These are phyloP conservation scores for Ctena decussata DNA, from an alignment of 2,888 invertebrate genomes.

Conservation along the genomic window DNA sequence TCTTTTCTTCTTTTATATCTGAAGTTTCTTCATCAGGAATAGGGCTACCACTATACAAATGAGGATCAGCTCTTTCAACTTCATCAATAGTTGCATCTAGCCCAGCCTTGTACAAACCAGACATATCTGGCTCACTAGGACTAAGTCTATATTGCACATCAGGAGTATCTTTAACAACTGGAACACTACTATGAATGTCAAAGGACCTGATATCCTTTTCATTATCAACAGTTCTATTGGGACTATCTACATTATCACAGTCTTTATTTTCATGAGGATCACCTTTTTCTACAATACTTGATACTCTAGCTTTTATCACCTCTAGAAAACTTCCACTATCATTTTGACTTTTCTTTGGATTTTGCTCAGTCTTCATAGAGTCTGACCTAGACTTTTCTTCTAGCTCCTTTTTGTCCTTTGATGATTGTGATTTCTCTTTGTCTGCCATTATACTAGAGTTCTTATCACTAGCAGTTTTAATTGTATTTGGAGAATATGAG, in stretches of 20 bases:
- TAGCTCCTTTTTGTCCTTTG: too few relatives aligned
- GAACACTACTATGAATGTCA: not conserved
- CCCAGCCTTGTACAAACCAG: not conserved
- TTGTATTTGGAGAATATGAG: not conserved
- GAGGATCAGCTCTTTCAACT: not conserved
- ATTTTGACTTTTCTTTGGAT: too few relatives aligned
- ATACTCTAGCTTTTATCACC: constrained; percentile 44
- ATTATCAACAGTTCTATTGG: not conserved
- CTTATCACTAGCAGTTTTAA: not conserved
- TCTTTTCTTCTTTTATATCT: not conserved
- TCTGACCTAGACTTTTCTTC: too few relatives aligned
- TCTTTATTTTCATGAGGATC: constrained; percentile 21
- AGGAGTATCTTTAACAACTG: not conserved
- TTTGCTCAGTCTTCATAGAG: too few relatives aligned
- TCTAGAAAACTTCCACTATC: constrained; percentile 42
- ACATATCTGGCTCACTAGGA: not conserved
- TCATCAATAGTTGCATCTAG: not conserved
- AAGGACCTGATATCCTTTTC: not conserved
- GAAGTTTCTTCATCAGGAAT: not conserved
- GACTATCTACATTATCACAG: not conserved
- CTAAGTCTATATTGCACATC: not conserved
- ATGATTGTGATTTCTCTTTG: too few relatives aligned
- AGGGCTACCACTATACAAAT: not conserved
- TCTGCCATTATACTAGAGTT: too few relatives aligned
- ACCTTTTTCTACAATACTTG: constrained; percentile 27